Evolutionary conservation across 2,888 invertebrate genomes (phyloP).

Genomic region (Hedychridium roseum): DNA sequence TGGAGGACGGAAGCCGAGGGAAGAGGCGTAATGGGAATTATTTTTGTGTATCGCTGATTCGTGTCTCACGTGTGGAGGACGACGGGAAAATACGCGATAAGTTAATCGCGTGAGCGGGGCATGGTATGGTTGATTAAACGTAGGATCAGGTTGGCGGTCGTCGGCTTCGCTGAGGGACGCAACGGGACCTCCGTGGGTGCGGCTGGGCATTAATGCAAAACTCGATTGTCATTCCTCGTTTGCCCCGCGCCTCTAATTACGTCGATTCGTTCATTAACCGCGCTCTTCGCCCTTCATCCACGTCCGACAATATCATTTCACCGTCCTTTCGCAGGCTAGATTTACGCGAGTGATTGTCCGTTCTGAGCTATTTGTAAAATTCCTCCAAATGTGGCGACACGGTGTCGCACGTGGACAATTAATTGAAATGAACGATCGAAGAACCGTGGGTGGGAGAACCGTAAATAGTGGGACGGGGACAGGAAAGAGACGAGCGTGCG

Average conservation of each 20-base stretch:
- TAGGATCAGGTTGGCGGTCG: slow-evolving; percentile 48
- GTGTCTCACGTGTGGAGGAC: slow-evolving; percentile 48
- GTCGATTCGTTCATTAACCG: slow-evolving; percentile 39
- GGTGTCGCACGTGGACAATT: too few relatives aligned
- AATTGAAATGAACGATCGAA: too few relatives aligned
- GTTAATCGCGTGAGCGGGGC: slow-evolving; percentile 54
- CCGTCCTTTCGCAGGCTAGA: too few relatives aligned
- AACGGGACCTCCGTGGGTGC: slow-evolving; percentile 33
- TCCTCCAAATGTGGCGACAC: too few relatives aligned
- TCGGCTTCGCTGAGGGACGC: slow-evolving; percentile 20
- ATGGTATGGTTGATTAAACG: slow-evolving; percentile 57
- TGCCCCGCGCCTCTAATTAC: slow-evolving; percentile 37
- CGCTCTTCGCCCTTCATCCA: slow-evolving; percentile 15
- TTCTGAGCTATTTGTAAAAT: too few relatives aligned
- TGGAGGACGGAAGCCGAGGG: slow-evolving; percentile 3
- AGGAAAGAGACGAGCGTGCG: slow-evolving; percentile 6
- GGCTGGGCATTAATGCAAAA: slow-evolving; percentile 48
- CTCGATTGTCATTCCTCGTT: slow-evolving; percentile 51
- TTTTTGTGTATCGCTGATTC: slow-evolving; percentile 53
- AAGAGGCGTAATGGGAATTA: slow-evolving; percentile 39
- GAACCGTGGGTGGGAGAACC: not conserved
- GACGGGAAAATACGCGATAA: slow-evolving; percentile 53
- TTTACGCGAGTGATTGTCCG: not conserved
- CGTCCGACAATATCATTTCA: slow-evolving; percentile 2
- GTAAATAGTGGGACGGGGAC: slow-evolving; percentile 2